A percentile compares a stretch with the other conserved stretches of the same genome.
phyloP scores from a whole-genome alignment of 2,113 vertebrate species.

The Coptodon bakossiorum region DNA sequence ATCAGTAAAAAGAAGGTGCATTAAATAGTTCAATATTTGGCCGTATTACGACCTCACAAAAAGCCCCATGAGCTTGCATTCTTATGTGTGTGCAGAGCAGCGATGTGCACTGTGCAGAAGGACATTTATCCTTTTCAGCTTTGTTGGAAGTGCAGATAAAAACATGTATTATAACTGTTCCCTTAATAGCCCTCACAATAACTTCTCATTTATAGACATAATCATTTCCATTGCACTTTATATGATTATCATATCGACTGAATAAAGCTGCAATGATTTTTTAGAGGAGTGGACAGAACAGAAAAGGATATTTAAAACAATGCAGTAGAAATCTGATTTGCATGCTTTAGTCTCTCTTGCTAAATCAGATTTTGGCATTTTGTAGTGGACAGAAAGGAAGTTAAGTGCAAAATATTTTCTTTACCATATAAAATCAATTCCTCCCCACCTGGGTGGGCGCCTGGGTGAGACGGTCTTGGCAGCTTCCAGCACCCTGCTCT shows the following conservation, averaged over 20 bases:
- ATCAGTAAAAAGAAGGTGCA: background rate
- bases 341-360: background rate
- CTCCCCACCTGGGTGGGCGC: slow-evolving; percentile 11
- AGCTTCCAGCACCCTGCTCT: slow-evolving; percentile 18
- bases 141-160: background rate
- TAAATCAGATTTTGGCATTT: slow-evolving; percentile 29
- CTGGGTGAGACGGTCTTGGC: slow-evolving; percentile 23
- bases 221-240: background rate
- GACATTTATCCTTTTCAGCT: background rate
- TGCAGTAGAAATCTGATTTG: slow-evolving; percentile 21
- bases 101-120: background rate
- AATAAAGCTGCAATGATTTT: background rate
- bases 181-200: background rate
- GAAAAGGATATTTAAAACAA: slow-evolving; percentile 1
- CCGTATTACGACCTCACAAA: too few species aligned
- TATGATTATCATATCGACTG: background rate
- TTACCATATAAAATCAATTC: slow-evolving; percentile 26
- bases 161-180: background rate
- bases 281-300: background rate
- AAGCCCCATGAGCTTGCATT: background rate
- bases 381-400: background rate
- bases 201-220: background rate
- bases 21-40: background rate
- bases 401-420: slow-evolving; percentile 16
- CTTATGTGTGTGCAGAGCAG: background rate